Percentiles rank a stretch among this genome's conserved stretches.
These are phyloP conservation scores for Eristalinus sepulchralis DNA, from an alignment of 2,888 invertebrate species.

Conservation along the genomic window DNA sequence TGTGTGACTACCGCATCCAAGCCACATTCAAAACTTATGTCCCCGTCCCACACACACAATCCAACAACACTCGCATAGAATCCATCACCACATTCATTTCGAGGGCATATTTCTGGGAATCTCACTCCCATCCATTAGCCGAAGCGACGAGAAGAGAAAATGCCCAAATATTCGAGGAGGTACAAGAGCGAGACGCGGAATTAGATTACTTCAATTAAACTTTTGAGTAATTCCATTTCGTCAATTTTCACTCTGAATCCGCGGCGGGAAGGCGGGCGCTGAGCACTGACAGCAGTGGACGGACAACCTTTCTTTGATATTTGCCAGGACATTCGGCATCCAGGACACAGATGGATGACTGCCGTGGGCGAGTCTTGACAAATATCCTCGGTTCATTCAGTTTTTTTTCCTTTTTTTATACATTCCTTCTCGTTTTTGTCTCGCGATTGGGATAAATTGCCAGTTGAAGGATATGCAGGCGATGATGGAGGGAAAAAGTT, in stretches of 20 bases:
- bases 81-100: neutral
- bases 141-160: neutral
- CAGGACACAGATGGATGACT: slow-evolving; percentile 39
- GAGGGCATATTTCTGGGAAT: neutral
- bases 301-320: slow-evolving; percentile 37
- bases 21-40: neutral
- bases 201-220: slow-evolving; percentile 66
- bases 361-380: slow-evolving; percentile 42
- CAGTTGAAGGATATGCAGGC: slow-evolving; percentile 59
- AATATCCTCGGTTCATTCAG: slow-evolving; percentile 18
- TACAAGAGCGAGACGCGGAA: slow-evolving; percentile 18
- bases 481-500: slow-evolving; percentile 51
- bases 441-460: slow-evolving; percentile 53
- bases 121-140: neutral
- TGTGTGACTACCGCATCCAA: neutral
- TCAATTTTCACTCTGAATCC: slow-evolving; percentile 47
- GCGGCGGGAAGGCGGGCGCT: neutral
- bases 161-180: slow-evolving; percentile 26
- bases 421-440: slow-evolving; percentile 1
- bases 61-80: neutral
- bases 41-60: neutral
- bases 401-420: neutral
- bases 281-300: neutral
- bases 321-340: slow-evolving; percentile 16
- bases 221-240: slow-evolving; percentile 64